Base-by-base conservation (phyloP, 1,140 invertebrate genomes). In the Panagrolaimus sp. region DNA sequence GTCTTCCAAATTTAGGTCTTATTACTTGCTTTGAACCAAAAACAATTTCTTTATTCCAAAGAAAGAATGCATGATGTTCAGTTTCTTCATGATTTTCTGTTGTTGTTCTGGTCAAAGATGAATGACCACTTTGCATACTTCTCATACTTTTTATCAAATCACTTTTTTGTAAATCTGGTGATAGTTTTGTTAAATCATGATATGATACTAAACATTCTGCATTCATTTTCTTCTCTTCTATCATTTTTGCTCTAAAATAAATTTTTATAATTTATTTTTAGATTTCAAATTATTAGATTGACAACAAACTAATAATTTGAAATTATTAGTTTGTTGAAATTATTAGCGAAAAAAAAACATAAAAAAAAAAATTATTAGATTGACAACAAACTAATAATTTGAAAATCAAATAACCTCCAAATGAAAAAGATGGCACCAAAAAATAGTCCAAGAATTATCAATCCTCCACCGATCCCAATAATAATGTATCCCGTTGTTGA, bases 71-170 rank as follows among this genome's bases (percentile, higher is more conserved):
- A 63, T 67, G 67, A 52, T n/a, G 32, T 28, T 21, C 48, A 46
- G 58, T 63, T 58, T 69, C 63, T 21, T 69, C 55, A 24, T 58
- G 58, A 28, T 58, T 69, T 28, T 63, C 63, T 46, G 55, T 62
- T 8, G 67, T 63, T 14, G 62, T 63, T 14, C 63, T 32, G 21
- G 67, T 69, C 38, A 63, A 46, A n/a, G 21, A 68, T 7, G 71
- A 74, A 10, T 65, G 45, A 65, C 47, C 65, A 65, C 74, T 76
- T 44, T 77, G 75, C 43, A 78, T 63, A 45, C 74, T 76, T 9
- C 76, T 28, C 70, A 78, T 65, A 63, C 75, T 78, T 64, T 76
- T 76, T 10, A 76, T 38, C 7, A 17, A 32, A 43, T 76, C 52
- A 28, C 52, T 58, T 58, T 58, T 58, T 10, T 24, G 21, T 21